Base-by-base conservation (phyloP, 2,113 vertebrate genomes). In the Tauraco erythrolophus region DNA sequence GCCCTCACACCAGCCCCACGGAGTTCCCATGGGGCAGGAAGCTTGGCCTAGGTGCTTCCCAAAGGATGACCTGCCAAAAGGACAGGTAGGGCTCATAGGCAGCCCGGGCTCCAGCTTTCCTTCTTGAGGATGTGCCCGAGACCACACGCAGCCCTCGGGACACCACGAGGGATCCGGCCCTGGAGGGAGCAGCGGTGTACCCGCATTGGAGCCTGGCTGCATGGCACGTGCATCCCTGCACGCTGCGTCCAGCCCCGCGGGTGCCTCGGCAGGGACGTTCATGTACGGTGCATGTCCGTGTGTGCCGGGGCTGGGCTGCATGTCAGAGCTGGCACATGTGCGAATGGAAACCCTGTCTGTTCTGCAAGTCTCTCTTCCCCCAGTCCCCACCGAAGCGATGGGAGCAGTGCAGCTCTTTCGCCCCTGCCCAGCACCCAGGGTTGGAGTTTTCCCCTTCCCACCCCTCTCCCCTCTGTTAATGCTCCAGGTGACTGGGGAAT, bases 241-340 rank as follows among this genome's bases (percentile, higher is more conserved):
- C 1, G 4, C 77, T 31, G 53, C 3, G 1, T 14, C 62, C 6
- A 1, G 62, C 46, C 54, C 57, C 3, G 3, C 2, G 1, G 25
- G 37, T 22, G 8, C 30, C 58, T 45, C 8, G 4, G 58, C 6
- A 2, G 51, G 46, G 14, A 54, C 0, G 0, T 50, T 70, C 24
- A 1, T 35, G 71, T n/a, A 33, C 4, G 74, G 19, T 91, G 94
- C 94, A 89, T 97, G 96, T 19, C 89, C 3, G 11, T 53, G 46
- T 76, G 71, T 81, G 54, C 39, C 0, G 1, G 64, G 80, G 60
- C 64, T 45, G 81, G 69, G 77, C 80, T 97, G 95, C 95, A 84
- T 94, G 94, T 30, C 81, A 48, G 69, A 86, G 72, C 72, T 74
- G 76, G 68, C 68, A 53, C 33, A 1, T 2, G 3, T 86, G 89